Evolutionary conservation across 2,113 vertebrate species (phyloP).

Genomic region (Nipponia nippon): DNA sequence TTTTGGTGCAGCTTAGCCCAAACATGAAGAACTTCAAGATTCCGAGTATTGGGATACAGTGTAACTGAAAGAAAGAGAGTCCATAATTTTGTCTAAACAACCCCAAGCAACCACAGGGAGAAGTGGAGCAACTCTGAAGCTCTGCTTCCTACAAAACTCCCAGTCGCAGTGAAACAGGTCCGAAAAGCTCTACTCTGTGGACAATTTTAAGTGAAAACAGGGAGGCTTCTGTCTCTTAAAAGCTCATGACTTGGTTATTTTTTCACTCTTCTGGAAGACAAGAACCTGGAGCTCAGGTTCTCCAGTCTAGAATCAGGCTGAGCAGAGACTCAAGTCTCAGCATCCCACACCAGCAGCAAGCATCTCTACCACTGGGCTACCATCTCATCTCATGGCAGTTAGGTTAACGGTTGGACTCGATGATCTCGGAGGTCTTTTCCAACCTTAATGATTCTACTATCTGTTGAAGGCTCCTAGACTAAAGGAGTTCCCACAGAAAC

Average conservation of each 20-base stretch:
- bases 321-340: not conserved
- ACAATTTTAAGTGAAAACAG: not conserved
- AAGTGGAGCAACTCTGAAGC: not conserved
- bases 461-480: not conserved
- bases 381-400: not conserved
- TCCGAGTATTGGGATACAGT: not conserved
- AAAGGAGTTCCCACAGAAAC: not conserved
- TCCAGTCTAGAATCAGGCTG: not conserved
- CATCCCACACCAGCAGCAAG: accelerated
- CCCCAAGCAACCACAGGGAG: not conserved
- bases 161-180: not conserved
- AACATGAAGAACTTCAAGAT: not conserved
- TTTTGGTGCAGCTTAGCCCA: not conserved
- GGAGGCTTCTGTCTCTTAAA: not conserved
- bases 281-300: not conserved
- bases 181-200: not conserved
- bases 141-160: not conserved
- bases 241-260: not conserved
- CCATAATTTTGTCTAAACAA: not conserved
- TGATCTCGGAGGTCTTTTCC: too few species aligned
- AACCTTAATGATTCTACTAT: too few species aligned
- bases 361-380: not conserved
- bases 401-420: too few species aligned
- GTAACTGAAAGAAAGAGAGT: not conserved
- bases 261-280: not conserved